Evolutionary conservation across 2,113 vertebrate species (phyloP), one percentile per base, ranked within the genome.

Genomic region (Podarcis cretensis): DNA sequence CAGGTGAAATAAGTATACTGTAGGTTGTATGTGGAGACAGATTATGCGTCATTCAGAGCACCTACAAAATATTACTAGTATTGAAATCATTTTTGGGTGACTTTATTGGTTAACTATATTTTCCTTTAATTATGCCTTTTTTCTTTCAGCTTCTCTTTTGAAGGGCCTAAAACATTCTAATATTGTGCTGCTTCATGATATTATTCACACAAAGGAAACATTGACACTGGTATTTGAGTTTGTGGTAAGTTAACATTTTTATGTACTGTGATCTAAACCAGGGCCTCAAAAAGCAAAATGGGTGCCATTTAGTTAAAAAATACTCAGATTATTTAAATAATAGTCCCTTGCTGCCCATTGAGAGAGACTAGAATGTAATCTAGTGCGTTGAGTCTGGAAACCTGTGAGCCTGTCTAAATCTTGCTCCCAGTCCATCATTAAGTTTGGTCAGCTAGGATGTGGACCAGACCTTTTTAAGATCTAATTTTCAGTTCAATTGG

Each of bases 191-290:
- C 98, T 99, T 92, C 99, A 99, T 95, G 98, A 99, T 95, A 99
- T 99, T 97, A 99, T 99, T 95, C 99, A 99, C 94, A 99, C 99
- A 90, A 99, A 99, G 98, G 99, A 99, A 93, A 99, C 98, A 0
- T 96, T 99, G 96, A 99, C 98, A 12, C 98, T 99, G 91, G 99
- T 99, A 91, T 99, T 99, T 91, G 99, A 99, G 93, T 99, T 99
- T 93, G 98, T 99, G 98, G 99, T 99, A 95, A 99, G 99, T 98
- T 92, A 92, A 91, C 10, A 57, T 86, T 27, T 18, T 86, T 0
- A 23, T 66, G 2, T 83, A 84, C 63, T 76, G 30, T 43, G 0
- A 83, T 20, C 74, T 77, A 13, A n/a, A 71, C 69, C n/a, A 43
- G 57, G 65, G 3, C 40, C 7, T 43, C 40, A 81, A 86, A 85